Percentiles rank a stretch among this genome's conserved stretches.
Conservation (phyloP, 2,888 invertebrate genomes). For the Hirudinaria manillensis region DNA sequence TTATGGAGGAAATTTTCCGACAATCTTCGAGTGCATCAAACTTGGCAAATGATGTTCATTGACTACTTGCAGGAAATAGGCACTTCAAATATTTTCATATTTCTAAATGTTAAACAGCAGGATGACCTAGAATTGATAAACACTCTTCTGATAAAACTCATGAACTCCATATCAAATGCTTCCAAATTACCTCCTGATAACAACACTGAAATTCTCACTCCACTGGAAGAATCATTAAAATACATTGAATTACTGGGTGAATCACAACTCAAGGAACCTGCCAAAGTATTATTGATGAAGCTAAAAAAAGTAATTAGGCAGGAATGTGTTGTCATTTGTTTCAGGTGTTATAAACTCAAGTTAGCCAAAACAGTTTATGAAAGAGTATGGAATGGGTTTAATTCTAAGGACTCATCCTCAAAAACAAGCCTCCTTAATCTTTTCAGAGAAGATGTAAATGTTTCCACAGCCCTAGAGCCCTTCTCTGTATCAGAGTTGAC, state of each 20-base stretch:
- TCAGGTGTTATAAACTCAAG: slow-evolving; percentile 18
- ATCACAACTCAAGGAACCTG: slow-evolving; percentile 14
- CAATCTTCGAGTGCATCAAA: slow-evolving; percentile 16
- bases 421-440: slow-evolving; percentile 5
- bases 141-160: slow-evolving; percentile 22
- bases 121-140: slow-evolving; percentile 15
- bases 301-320: slow-evolving; percentile 19
- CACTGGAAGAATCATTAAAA: slow-evolving; percentile 25
- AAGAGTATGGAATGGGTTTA: slow-evolving; percentile 24
- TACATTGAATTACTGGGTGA: slow-evolving; percentile 15
- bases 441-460: slow-evolving; percentile 16
- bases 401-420: not conserved
- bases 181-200: slow-evolving; percentile 21
- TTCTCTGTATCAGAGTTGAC: slow-evolving; percentile 7
- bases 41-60: slow-evolving; percentile 17
- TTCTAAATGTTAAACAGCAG: slow-evolving; percentile 18
- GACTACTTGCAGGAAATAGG: slow-evolving; percentile 5
- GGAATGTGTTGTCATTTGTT: slow-evolving; percentile 26
- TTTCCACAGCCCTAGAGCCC: not conserved
- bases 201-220: slow-evolving; percentile 17
- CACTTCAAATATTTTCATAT: not conserved
- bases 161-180: slow-evolving; percentile 17
- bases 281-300: slow-evolving; percentile 14
- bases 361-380: slow-evolving; percentile 23
- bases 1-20: slow-evolving; percentile 22